phyloP scores from a whole-genome alignment of 1,140 invertebrate species.

The Sycophaga agraensis region DNA sequence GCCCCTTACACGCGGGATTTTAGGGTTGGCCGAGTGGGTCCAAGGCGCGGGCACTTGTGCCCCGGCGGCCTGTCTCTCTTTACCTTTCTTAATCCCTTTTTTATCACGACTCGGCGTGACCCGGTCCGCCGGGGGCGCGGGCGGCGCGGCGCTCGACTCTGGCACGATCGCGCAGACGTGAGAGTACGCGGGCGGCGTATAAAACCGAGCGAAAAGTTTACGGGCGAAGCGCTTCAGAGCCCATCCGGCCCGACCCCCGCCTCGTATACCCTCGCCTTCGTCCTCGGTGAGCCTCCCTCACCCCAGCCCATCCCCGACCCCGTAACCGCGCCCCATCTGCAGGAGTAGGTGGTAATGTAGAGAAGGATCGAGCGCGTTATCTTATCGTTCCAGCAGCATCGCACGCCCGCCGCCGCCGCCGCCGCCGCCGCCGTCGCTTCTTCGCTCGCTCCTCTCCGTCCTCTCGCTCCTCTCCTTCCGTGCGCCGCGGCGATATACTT shows the following conservation, averaged over 20 bases:
- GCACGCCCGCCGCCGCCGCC: not conserved
- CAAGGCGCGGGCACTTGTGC: too few relatives aligned
- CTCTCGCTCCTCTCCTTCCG: not conserved
- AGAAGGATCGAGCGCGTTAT: slow-evolving; percentile 36
- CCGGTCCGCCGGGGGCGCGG: not conserved
- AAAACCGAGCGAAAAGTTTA: slow-evolving; percentile 29
- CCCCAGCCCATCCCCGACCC: not conserved
- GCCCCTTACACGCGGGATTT: slow-evolving; percentile 25
- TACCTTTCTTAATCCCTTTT: slow-evolving; percentile 30
- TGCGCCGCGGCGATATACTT: not conserved
- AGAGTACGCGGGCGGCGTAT: slow-evolving; percentile 24
- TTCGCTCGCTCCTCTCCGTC: not conserved
- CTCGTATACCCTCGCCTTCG: not conserved
- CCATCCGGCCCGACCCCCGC: too few relatives aligned
- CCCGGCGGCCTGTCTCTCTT: not conserved
- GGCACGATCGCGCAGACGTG: slow-evolving; percentile 18
- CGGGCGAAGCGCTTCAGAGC: slow-evolving; percentile 14
- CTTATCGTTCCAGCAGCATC: slow-evolving; percentile 34
- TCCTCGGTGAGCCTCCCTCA: not conserved
- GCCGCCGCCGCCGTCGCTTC: not conserved
- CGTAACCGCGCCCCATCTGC: slow-evolving; percentile 34
- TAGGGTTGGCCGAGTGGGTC: slow-evolving; percentile 3
- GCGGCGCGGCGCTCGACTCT: not conserved
- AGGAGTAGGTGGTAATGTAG: slow-evolving; percentile 40
- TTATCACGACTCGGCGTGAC: slow-evolving; percentile 18